Conservation (phyloP, 2,113 vertebrate genomes). For the Prinia subflava region DNA sequence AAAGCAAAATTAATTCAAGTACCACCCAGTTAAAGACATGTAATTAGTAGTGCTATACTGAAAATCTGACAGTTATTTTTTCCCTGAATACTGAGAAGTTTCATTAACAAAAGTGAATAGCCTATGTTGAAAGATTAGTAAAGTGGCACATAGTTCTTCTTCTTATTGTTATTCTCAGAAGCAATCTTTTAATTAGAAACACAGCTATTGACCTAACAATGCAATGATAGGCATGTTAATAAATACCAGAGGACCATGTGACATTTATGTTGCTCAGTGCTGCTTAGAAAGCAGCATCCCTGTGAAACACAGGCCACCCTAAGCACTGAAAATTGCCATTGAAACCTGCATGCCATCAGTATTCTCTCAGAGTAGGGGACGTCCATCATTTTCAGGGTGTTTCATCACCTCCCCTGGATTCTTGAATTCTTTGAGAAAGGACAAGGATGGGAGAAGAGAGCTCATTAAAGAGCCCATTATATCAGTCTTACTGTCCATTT, state of each 20-base stretch:
- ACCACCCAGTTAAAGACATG: neutral
- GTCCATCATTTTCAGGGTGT: neutral
- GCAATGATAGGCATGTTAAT: slow-evolving; percentile 42
- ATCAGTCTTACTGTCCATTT: neutral
- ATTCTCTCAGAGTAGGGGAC: neutral
- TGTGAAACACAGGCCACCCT: slow-evolving; percentile 19
- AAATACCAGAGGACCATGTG: slow-evolving; percentile 39
- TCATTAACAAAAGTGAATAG: neutral
- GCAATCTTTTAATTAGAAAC: slow-evolving; percentile 45
- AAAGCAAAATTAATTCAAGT: neutral
- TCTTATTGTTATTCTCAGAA: slow-evolving; percentile 10
- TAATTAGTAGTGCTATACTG: neutral
- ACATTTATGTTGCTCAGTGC: neutral
- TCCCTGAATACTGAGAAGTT: neutral
- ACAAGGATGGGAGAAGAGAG: neutral
- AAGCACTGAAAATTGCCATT: neutral
- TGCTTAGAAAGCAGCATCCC: slow-evolving; percentile 7
- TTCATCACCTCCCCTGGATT: neutral
- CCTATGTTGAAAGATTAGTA: neutral
- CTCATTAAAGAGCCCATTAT: neutral
- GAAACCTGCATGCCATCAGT: neutral
- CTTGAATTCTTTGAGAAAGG: neutral
- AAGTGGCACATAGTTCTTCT: neutral
- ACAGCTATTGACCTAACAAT: slow-evolving; percentile 5
- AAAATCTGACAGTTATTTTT: neutral